A percentile compares a stretch with the other conserved stretches of the same genome.
These are phyloP conservation scores for Hylia prasina DNA, from an alignment of 2,113 vertebrate genomes.

Conservation along the genomic window DNA sequence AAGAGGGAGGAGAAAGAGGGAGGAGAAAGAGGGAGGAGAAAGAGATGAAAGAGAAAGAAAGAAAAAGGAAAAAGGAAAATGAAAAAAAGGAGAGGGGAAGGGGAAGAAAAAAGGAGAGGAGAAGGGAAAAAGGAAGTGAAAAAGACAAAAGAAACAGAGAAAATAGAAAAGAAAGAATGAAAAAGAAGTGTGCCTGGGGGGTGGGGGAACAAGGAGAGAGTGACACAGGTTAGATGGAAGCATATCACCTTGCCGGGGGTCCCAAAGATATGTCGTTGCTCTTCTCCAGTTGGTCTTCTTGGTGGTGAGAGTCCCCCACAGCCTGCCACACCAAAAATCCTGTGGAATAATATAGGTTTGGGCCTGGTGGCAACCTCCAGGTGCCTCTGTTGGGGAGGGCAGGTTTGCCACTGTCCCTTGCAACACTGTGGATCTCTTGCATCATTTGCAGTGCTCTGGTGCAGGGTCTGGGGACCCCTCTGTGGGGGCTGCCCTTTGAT, in stretches of 20 bases:
- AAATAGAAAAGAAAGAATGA: neutral
- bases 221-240: too few species aligned
- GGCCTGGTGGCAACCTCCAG: neutral
- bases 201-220: neutral
- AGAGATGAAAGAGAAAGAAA: neutral
- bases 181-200: neutral
- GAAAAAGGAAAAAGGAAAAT: neutral
- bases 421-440: neutral
- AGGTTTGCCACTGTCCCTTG: neutral
- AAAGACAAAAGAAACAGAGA: too few species aligned
- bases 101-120: too few species aligned
- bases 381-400: too few species aligned
- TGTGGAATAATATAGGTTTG: neutral
- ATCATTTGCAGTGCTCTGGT: neutral
- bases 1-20: too few species aligned
- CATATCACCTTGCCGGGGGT: too few species aligned
- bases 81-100: too few species aligned
- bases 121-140: too few species aligned
- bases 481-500: too few species aligned
- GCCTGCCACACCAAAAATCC: neutral
- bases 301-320: neutral
- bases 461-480: neutral
- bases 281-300: neutral
- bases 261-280: rapidly evolving
- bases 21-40: rapidly evolving